phyloP scores from a whole-genome alignment of 2,888 invertebrate genomes.

The Phyto melanocephala region DNA sequence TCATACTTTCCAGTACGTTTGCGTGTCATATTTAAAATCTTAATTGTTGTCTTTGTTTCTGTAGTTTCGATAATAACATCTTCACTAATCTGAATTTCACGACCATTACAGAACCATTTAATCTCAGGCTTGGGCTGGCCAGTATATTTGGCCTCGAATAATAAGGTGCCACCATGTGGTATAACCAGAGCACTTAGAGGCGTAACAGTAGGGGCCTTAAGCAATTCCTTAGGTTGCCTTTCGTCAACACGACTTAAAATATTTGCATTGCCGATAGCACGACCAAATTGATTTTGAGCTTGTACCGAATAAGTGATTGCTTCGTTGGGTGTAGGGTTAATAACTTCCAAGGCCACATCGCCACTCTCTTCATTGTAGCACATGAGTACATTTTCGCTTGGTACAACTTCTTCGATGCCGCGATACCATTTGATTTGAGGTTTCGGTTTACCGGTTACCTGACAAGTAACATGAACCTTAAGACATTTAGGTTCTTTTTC shows the following conservation, averaged over 20 bases:
- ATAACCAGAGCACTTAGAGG: conserved; percentile 88
- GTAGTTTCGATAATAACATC: conserved; percentile 82
- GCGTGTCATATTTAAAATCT: conserved; percentile 84
- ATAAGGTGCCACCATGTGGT: conserved; percentile 84
- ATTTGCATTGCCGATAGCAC: conserved; percentile 86
- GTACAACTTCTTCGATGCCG: conserved; percentile 82
- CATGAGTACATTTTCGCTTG: conserved; percentile 81
- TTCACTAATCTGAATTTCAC: conserved; percentile 84
- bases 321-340: conserved; percentile 83
- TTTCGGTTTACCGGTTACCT: conserved; percentile 84
- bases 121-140: conserved; percentile 86
- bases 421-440: conserved; percentile 87
- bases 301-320: conserved; percentile 85
- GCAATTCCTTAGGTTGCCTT: conserved; percentile 74
- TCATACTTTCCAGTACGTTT: conserved; percentile 93
- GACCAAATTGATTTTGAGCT: conserved; percentile 86
- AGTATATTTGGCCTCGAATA: conserved; percentile 86
- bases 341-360: conserved; percentile 82
- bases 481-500: conserved; percentile 80
- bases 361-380: conserved; percentile 83
- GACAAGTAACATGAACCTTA: conserved; percentile 83
- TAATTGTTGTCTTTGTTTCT: conserved; percentile 83
- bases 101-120: conserved; percentile 92
- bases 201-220: conserved; percentile 87
- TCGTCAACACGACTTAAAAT: conserved; percentile 81